Conservation (phyloP, 1,140 invertebrate genomes). For the Plectrocnemia conspersa region DNA sequence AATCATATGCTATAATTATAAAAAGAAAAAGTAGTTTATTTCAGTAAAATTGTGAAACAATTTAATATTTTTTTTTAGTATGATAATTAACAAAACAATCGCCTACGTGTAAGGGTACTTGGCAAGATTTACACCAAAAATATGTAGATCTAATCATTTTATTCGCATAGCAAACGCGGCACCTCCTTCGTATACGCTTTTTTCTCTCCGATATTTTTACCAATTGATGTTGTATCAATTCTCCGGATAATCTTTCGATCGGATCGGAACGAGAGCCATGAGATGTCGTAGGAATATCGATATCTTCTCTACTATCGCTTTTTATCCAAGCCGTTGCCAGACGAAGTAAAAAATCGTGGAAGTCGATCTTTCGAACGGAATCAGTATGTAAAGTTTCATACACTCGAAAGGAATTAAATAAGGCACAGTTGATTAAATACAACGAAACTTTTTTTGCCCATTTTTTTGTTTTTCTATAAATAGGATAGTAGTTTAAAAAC, state of each 20-base stretch:
- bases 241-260: slow-evolving; percentile 19
- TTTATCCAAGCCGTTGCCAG: slow-evolving; percentile 24
- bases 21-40: too few species aligned
- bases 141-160: neutral
- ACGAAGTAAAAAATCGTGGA: slow-evolving; percentile 19
- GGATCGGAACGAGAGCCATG: slow-evolving; percentile 4
- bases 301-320: slow-evolving; percentile 4
- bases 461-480: slow-evolving; percentile 22
- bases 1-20: too few species aligned
- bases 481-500: slow-evolving; percentile 21
- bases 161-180: slow-evolving; percentile 7
- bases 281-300: slow-evolving; percentile 4
- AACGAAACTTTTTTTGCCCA: slow-evolving; percentile 20
- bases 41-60: too few species aligned
- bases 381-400: neutral
- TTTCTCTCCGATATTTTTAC: slow-evolving; percentile 15
- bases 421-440: slow-evolving; percentile 24
- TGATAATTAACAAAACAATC: slow-evolving; percentile 14
- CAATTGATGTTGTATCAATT: slow-evolving; percentile 19
- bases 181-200: slow-evolving; percentile 5
- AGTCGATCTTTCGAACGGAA: neutral
- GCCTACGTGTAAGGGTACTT: slow-evolving; percentile 6
- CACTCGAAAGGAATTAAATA: slow-evolving; percentile 22
- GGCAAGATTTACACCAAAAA: slow-evolving; percentile 14
- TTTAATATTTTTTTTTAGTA: slow-evolving; percentile 10